Conservation (phyloP, 2,113 vertebrate genomes). For the Siphamia tubifer region DNA sequence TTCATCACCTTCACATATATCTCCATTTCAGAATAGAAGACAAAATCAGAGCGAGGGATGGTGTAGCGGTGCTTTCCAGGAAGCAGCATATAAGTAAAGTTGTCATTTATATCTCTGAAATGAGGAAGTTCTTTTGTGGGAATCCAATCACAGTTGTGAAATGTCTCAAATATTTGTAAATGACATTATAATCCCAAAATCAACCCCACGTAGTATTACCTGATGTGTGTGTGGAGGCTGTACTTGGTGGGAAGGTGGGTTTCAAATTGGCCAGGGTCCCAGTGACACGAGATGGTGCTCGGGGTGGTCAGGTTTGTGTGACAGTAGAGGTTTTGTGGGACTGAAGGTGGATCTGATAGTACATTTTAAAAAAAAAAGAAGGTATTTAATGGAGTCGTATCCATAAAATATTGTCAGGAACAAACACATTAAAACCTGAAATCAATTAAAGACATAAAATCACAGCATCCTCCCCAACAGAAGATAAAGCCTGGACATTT, state of each 20-base stretch:
- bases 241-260: constrained; percentile 76
- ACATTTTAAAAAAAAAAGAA: constrained; percentile 4
- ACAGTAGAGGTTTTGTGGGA: constrained; percentile 86
- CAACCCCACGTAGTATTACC: too few species aligned
- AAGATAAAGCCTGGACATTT: too few species aligned
- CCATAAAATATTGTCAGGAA: background rate
- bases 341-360: constrained; percentile 83
- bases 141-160: background rate
- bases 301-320: constrained; percentile 76
- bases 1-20: constrained; percentile 86
- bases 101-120: constrained; percentile 43
- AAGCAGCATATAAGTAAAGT: constrained; percentile 25
- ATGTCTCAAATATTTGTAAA: background rate
- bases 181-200: too few species aligned
- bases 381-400: background rate
- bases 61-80: constrained; percentile 58
- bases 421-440: too few species aligned
- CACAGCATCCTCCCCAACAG: too few species aligned
- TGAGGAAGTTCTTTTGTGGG: background rate
- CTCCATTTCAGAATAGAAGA: constrained; percentile 75
- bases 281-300: constrained; percentile 80
- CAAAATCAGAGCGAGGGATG: constrained; percentile 79
- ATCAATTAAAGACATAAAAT: too few species aligned
- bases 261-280: constrained; percentile 77
- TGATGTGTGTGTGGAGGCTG: constrained; percentile 70